Conservation (phyloP, 2,113 vertebrate species). For the Dascyllus trimaculatus region DNA sequence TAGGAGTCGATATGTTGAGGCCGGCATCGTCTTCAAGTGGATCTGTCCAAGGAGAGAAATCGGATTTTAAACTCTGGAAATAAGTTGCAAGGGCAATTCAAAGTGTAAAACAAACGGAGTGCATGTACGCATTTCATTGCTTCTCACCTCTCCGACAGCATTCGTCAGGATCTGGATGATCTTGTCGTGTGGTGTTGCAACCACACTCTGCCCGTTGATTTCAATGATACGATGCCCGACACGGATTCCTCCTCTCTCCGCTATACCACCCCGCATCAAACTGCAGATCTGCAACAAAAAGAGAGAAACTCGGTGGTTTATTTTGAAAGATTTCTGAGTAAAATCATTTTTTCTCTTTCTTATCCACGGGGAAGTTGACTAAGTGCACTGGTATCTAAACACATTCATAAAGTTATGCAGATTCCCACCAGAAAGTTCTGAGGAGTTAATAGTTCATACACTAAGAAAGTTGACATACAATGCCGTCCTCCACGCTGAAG, state of each 20-base stretch:
- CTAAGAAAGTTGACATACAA: constrained; percentile 84
- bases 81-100: background rate
- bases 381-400: background rate
- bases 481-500: constrained; percentile 96
- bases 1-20: constrained; percentile 93
- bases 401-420: background rate
- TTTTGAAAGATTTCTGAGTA: background rate
- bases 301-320: background rate
- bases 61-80: background rate
- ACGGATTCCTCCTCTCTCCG: constrained; percentile 93
- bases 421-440: background rate
- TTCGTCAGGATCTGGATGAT: constrained; percentile 93
- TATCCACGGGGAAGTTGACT: background rate
- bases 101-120: background rate
- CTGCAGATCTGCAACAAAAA: constrained; percentile 91
- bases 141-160: constrained; percentile 90
- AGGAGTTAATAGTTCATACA: background rate
- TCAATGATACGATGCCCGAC: constrained; percentile 98
- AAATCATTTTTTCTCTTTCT: background rate
- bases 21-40: constrained; percentile 97
- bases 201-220: constrained; percentile 97
- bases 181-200: constrained; percentile 92
- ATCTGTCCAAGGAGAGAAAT: constrained; percentile 82
- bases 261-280: constrained; percentile 95
- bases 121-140: background rate